phyloP scores from a whole-genome alignment of 2,113 vertebrate genomes.

The cattle (Bos taurus) region DNA sequence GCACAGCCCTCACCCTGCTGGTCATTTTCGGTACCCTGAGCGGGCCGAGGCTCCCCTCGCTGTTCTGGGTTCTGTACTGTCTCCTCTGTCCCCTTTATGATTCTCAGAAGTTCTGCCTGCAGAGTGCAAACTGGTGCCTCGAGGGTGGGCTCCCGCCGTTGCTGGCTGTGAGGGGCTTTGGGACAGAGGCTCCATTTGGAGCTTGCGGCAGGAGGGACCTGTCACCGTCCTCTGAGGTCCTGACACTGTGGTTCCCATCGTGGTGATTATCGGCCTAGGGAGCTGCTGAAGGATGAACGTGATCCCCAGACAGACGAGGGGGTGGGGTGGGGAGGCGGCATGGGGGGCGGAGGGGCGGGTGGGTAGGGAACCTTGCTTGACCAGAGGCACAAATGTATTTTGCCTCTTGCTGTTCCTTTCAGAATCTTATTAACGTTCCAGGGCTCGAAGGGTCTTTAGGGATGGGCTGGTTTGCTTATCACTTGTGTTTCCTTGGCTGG shows the following conservation, averaged over 20 bases:
- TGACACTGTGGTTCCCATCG: neutral
- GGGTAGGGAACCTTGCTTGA: neutral
- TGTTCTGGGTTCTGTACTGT: neutral
- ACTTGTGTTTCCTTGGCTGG: neutral
- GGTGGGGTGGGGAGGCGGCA: fast-evolving
- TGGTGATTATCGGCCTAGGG: neutral
- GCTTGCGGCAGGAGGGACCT: neutral
- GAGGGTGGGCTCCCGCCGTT: fast-evolving
- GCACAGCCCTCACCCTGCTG: neutral
- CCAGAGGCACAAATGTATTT: neutral
- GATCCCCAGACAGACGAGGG: neutral
- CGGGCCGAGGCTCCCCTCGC: neutral
- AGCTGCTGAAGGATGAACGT: neutral
- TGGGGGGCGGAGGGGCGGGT: neutral
- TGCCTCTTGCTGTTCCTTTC: neutral
- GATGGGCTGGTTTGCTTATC: neutral
- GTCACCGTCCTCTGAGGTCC: neutral
- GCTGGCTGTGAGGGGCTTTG: neutral
- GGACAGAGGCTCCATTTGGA: neutral
- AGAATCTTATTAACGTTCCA: neutral
- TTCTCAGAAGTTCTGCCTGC: neutral
- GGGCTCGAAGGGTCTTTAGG: neutral
- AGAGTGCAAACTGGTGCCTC: neutral
- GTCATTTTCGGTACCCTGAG: neutral
- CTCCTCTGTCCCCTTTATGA: neutral